These are phyloP conservation scores for Dynastes grantii DNA, from an alignment of 2,888 invertebrate species.

Conservation along the genomic window DNA sequence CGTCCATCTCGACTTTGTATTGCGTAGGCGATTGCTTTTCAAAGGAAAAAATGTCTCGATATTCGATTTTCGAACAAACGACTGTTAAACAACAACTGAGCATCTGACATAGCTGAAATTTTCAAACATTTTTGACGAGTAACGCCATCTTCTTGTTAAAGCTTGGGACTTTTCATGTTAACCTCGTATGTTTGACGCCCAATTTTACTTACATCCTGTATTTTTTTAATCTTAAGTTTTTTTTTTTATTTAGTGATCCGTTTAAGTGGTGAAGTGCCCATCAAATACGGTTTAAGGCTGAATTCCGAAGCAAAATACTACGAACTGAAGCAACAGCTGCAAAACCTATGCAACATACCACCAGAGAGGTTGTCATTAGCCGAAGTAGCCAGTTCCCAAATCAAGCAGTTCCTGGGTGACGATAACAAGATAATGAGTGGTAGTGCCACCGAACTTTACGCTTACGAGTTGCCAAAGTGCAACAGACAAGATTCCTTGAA, in stretches of 20 bases:
- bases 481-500: constrained; percentile 35
- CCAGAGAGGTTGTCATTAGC: constrained; percentile 79
- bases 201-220: too few species aligned
- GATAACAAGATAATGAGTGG: constrained; percentile 72
- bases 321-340: constrained; percentile 83
- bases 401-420: constrained; percentile 75
- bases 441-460: constrained; percentile 76
- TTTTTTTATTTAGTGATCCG: constrained; percentile 75
- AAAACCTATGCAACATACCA: constrained; percentile 76
- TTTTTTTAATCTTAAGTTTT: not conserved
- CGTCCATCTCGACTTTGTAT: too few species aligned
- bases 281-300: constrained; percentile 88
- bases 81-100: too few species aligned
- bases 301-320: constrained; percentile 87
- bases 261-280: constrained; percentile 87
- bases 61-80: too few species aligned
- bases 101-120: too few species aligned
- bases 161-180: too few species aligned
- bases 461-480: constrained; percentile 78
- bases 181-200: not conserved
- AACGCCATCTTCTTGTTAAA: too few species aligned
- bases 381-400: constrained; percentile 81
- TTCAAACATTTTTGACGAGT: too few species aligned
- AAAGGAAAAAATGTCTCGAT: too few species aligned
- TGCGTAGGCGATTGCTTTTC: too few species aligned